phyloP scores from a whole-genome alignment of 2,888 invertebrate species.

The Drosophila niveifrons region DNA sequence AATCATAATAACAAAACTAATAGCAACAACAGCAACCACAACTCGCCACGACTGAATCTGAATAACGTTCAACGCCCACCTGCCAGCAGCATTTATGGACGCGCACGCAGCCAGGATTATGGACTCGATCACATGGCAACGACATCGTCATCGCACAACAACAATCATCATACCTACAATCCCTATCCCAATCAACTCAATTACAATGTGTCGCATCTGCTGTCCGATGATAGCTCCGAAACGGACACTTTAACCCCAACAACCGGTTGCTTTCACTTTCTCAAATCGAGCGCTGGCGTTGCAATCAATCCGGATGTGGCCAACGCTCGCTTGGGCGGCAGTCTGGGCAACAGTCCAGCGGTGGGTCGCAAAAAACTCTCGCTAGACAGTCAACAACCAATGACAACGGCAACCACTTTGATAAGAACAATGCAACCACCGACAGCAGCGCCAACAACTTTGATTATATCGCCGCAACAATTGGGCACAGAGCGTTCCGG shows the following conservation, averaged over 20 bases:
- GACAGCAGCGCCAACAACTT: slow-evolving; percentile 1
- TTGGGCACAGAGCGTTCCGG: slow-evolving; percentile 46
- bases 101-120: slow-evolving; percentile 83
- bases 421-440: not conserved
- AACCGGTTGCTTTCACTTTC: slow-evolving; percentile 82
- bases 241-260: slow-evolving; percentile 72
- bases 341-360: slow-evolving; percentile 81
- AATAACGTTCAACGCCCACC: slow-evolving; percentile 46
- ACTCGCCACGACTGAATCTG: slow-evolving; percentile 51
- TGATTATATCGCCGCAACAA: slow-evolving; percentile 20
- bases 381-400: slow-evolving; percentile 80
- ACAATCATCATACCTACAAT: not conserved
- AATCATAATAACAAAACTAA: not conserved
- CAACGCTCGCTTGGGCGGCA: slow-evolving; percentile 59
- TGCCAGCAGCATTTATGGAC: slow-evolving; percentile 49
- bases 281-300: slow-evolving; percentile 49
- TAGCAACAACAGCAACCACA: slow-evolving; percentile 28
- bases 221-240: slow-evolving; percentile 71
- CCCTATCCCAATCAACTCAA: too few species aligned
- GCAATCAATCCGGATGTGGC: slow-evolving; percentile 8
- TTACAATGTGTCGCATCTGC: slow-evolving; percentile 29
- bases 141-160: slow-evolving; percentile 3
- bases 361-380: slow-evolving; percentile 84
- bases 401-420: not conserved
- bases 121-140: slow-evolving; percentile 74